Percentiles rank a stretch among this genome's conserved stretches.
Evolutionary conservation across 2,888 invertebrate species (phyloP).

Genomic region (Meandrusa payeni): DNA sequence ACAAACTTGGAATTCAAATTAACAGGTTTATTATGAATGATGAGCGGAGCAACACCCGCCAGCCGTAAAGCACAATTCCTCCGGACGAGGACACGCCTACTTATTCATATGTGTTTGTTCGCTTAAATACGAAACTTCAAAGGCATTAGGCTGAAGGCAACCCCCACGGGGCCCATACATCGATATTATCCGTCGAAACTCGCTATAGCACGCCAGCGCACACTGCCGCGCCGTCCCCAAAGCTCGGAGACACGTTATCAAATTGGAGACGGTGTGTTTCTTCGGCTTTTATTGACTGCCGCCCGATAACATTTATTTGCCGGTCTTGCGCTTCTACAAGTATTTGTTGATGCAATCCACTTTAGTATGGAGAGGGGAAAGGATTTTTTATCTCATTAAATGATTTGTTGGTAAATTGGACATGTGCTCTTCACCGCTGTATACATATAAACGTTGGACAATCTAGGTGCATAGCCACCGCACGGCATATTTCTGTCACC

Average conservation of each 20-base stretch:
- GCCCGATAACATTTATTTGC: not conserved
- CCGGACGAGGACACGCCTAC: not conserved
- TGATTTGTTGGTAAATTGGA: too few species aligned
- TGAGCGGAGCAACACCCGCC: constrained; percentile 2
- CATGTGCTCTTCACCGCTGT: too few species aligned
- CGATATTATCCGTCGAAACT: constrained; percentile 52
- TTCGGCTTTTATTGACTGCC: constrained; percentile 3
- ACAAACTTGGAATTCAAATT: constrained; percentile 7
- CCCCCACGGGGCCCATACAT: constrained; percentile 54
- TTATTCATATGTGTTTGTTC: constrained; percentile 9
- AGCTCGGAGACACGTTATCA: constrained; percentile 10
- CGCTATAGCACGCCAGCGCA: constrained; percentile 37
- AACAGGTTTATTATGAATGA: constrained; percentile 12
- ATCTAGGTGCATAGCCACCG: too few species aligned
- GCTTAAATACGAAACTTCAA: constrained; percentile 25
- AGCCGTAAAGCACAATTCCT: constrained; percentile 13
- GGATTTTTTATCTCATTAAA: too few species aligned
- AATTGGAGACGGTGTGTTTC: constrained; percentile 12
- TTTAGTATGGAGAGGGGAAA: too few species aligned
- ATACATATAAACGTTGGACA: too few species aligned
- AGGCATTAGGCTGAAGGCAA: constrained; percentile 29
- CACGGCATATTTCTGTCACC: too few species aligned
- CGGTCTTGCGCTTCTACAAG: too few species aligned
- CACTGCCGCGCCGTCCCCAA: constrained; percentile 16
- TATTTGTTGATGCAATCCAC: too few species aligned